These are phyloP conservation scores for Ceratosolen fusciceps DNA, from an alignment of 1,140 invertebrate species.

Conservation along the genomic window DNA sequence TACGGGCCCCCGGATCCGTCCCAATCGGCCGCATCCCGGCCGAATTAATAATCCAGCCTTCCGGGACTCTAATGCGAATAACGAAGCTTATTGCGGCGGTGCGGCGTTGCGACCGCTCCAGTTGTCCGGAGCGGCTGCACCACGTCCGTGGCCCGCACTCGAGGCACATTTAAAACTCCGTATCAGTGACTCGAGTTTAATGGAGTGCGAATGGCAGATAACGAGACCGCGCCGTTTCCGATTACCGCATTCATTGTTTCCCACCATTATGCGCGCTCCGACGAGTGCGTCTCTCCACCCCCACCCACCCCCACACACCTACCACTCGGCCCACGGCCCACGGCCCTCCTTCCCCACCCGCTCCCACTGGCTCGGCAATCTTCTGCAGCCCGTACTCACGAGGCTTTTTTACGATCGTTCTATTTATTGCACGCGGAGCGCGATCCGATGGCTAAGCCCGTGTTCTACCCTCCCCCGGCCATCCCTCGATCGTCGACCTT, in stretches of 20 bases:
- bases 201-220: constrained; percentile 73
- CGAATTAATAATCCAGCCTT: constrained; percentile 13
- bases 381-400: too few species aligned
- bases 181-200: constrained; percentile 71
- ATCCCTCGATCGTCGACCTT: too few species aligned
- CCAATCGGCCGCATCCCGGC: not conserved
- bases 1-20: too few species aligned
- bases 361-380: not conserved
- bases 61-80: constrained; percentile 36
- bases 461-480: constrained; percentile 1
- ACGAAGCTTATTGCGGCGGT: constrained; percentile 49
- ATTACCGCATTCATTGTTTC: constrained; percentile 73
- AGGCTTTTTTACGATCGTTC: constrained; percentile 72
- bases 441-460: constrained; percentile 40
- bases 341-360: constrained; percentile 53
- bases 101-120: constrained; percentile 34
- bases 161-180: constrained; percentile 67
- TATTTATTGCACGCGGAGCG: constrained; percentile 65
- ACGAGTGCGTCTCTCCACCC: constrained; percentile 63
- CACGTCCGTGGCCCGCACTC: not conserved
- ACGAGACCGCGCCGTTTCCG: constrained; percentile 73
- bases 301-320: constrained; percentile 51
- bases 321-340: constrained; percentile 72
- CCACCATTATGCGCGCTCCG: constrained; percentile 72
- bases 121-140: constrained; percentile 32